A percentile compares a stretch with the other conserved stretches of the same genome.
Conservation (phyloP, 2,888 invertebrate genomes). For the Sclerodermus sp. region DNA sequence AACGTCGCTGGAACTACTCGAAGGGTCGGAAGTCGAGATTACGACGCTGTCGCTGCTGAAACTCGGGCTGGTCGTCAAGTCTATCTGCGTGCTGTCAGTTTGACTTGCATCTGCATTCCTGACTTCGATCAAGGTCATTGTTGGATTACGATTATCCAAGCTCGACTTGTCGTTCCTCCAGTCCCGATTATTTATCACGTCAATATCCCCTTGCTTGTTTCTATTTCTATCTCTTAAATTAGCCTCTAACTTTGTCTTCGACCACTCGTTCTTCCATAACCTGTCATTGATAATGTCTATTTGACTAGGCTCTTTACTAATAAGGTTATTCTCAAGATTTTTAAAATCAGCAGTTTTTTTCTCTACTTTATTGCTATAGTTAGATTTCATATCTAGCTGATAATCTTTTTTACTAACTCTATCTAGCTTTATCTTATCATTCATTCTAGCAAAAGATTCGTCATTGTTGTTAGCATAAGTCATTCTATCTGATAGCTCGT, state of each 20-base stretch:
- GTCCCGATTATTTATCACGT: slow-evolving; percentile 50
- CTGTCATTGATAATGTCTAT: slow-evolving; percentile 52
- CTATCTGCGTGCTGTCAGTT: slow-evolving; percentile 30
- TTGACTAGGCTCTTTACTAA: slow-evolving; percentile 26
- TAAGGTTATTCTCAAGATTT: slow-evolving; percentile 10
- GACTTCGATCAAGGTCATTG: slow-evolving; percentile 48
- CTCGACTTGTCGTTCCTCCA: slow-evolving; percentile 42
- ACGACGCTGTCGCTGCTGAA: slow-evolving; percentile 52
- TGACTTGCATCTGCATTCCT: slow-evolving; percentile 37
- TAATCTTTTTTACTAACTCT: slow-evolving; percentile 25
- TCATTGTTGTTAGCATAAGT: slow-evolving; percentile 14
- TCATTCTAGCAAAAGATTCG: slow-evolving; percentile 14
- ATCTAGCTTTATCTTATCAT: slow-evolving; percentile 23
- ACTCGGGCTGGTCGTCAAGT: slow-evolving; percentile 48
- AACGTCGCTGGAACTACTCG: slow-evolving; percentile 51
- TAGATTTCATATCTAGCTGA: slow-evolving; percentile 16
- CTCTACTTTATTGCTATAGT: slow-evolving; percentile 20
- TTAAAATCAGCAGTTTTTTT: slow-evolving; percentile 18
- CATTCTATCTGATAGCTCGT: slow-evolving; percentile 3
- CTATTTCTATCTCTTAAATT: slow-evolving; percentile 18
- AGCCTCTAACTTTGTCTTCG: slow-evolving; percentile 27
- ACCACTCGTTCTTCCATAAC: slow-evolving; percentile 51
- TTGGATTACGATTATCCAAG: slow-evolving; percentile 1
- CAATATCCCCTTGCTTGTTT: slow-evolving; percentile 33
- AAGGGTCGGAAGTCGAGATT: slow-evolving; percentile 53